Base-by-base conservation (phyloP, 2,888 invertebrate species). In the Gnatocerus cornutus region DNA sequence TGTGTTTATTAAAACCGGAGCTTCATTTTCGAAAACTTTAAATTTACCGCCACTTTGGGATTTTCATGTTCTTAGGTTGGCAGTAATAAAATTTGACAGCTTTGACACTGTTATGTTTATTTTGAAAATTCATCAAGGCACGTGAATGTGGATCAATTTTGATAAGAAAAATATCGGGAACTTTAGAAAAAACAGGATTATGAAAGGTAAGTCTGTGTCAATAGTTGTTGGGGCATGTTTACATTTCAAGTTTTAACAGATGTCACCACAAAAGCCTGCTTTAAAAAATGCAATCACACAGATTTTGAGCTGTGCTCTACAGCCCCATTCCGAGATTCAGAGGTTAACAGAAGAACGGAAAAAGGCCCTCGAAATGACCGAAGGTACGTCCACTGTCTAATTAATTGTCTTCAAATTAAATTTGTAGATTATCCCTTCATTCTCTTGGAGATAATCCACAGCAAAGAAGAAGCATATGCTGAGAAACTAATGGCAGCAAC, bases 351-450 rank as follows among this genome's bases (percentile, higher is more conserved):
- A 79, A 48, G 80, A 81, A 61, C 71, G 78, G 14, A 77, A 77
- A 27, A 79, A 80, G 62, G 78, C 80, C 9, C 58, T 81, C 8
- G 80, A 81, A 76, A 77, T 79, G 66, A 77, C 79, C 21, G 80
- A 81, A 59, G 79, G 81, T 80, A 76, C 65, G 30, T 13, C 33
- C 4, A 27, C 10, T 7, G 1, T 21, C 4, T 21, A 21, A 4
- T 21, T 33, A 33, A 1, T 33, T 33, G 2, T 33, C 6, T 1
- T 33, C 33, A 33, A 7, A 33, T 6, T 1, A 4, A 7, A 2
- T 4, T 33, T 33, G 2, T 33, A 78, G 78, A 78, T 33, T 78
- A 77, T 50, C 76, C 77, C 4, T 45, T 74, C 8, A 71, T 74
- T 14, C 62, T 78, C 27, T 62, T 74, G 64, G 74, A 77, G 48